These are phyloP conservation scores for Tetragonisca angustula DNA, from an alignment of 2,888 invertebrate genomes.

Conservation along the genomic window DNA sequence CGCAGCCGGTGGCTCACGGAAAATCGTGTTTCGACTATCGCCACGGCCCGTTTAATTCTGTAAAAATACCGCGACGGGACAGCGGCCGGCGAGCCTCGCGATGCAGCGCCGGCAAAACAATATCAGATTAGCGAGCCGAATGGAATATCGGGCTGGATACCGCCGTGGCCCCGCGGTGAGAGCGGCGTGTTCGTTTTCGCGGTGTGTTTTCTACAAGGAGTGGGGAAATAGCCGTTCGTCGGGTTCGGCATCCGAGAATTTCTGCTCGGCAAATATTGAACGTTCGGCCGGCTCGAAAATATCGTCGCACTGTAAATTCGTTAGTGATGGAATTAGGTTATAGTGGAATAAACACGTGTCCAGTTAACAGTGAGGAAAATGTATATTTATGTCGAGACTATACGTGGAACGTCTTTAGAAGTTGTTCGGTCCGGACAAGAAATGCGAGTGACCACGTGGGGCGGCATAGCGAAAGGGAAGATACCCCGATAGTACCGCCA, in stretches of 20 bases:
- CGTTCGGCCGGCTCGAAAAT: background rate
- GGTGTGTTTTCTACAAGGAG: conserved; percentile 11
- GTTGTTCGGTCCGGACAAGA: too few relatives aligned
- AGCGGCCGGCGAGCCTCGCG: conserved; percentile 15
- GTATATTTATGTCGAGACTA: too few relatives aligned
- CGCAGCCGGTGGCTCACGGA: conserved; percentile 47
- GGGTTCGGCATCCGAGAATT: background rate
- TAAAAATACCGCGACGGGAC: conserved; percentile 61
- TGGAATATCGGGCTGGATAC: conserved; percentile 56
- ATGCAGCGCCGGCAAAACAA: conserved; percentile 58
- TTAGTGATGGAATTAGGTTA: too few relatives aligned
- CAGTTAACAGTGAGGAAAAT: too few relatives aligned
- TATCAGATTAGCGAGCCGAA: conserved; percentile 67
- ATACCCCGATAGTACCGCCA: too few relatives aligned
- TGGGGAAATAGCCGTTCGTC: conserved; percentile 11
- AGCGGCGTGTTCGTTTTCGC: conserved; percentile 1
- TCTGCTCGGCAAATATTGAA: background rate
- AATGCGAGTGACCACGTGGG: too few relatives aligned
- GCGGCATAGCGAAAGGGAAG: too few relatives aligned
- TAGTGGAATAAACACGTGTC: too few relatives aligned
- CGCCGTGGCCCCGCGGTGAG: background rate
- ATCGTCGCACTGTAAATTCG: background rate
- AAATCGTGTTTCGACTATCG: conserved; percentile 62
- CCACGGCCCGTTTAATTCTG: conserved; percentile 69
- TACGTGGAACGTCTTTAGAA: too few relatives aligned